These are phyloP conservation scores for Heterodera filipjevi DNA, from an alignment of 2,888 invertebrate genomes.

Conservation along the genomic window DNA sequence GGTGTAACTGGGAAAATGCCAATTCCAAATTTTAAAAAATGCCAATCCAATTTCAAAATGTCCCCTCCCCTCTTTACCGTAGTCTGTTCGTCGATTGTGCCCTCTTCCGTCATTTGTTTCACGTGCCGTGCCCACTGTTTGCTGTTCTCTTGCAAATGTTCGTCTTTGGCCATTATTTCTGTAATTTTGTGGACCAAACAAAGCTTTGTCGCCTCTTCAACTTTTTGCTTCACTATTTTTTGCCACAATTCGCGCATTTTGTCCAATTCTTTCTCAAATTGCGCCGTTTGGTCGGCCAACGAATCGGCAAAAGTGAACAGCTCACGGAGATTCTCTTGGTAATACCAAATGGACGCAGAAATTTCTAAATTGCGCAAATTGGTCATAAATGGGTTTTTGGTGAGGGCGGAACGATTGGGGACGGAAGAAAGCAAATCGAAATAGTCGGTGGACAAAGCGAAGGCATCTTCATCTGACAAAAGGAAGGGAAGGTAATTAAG, in stretches of 20 bases:
- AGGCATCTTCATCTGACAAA: not conserved
- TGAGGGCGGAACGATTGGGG: not conserved
- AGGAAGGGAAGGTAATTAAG: not conserved
- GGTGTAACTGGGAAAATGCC: not conserved
- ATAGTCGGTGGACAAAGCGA: not conserved
- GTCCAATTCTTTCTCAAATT: not conserved
- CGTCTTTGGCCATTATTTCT: not conserved
- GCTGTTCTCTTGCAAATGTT: not conserved
- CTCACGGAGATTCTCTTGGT: not conserved
- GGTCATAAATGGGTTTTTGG: not conserved
- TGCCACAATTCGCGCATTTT: not conserved
- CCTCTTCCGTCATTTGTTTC: not conserved
- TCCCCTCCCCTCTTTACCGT: not conserved
- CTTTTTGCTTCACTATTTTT: not conserved
- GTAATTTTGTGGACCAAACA: not conserved
- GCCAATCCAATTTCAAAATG: not conserved
- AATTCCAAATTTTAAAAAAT: not conserved
- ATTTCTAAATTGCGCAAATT: not conserved
- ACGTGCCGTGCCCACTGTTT: not conserved
- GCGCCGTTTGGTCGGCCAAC: not conserved
- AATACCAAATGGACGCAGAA: not conserved
- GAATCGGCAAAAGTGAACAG: conserved; percentile 3
- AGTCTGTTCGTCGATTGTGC: not conserved
- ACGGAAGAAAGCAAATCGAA: not conserved
- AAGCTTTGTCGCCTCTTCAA: not conserved